Conservation (phyloP, 2,888 invertebrate genomes). For the Plutella xylostella region DNA sequence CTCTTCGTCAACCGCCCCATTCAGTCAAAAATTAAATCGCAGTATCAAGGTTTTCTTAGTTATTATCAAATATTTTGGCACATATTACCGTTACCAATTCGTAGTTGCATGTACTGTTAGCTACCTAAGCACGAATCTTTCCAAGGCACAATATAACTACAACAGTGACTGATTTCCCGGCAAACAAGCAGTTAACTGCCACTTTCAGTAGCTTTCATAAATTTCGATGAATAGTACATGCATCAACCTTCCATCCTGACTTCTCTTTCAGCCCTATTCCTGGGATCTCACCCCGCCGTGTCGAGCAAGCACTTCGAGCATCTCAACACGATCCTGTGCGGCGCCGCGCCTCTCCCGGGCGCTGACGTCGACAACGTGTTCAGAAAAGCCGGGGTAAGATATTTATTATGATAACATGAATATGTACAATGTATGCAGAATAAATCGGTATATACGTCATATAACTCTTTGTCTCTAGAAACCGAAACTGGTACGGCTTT, state of each 20-base stretch:
- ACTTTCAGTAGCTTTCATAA: neutral
- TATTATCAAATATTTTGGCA: too few species aligned
- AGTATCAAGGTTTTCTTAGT: too few species aligned
- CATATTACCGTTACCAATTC: too few species aligned
- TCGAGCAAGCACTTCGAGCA: slow-evolving; percentile 66
- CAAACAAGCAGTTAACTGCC: neutral
- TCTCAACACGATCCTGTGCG: slow-evolving; percentile 61
- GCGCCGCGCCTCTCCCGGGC: slow-evolving; percentile 76
- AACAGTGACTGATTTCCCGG: neutral
- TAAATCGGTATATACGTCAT: neutral
- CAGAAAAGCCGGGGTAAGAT: slow-evolving; percentile 45
- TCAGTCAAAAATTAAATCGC: too few species aligned
- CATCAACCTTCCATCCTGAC: neutral
- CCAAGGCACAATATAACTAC: neutral
- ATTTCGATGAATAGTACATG: neutral
- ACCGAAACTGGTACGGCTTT: neutral
- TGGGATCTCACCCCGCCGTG: slow-evolving; percentile 72
- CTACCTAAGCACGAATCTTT: too few species aligned
- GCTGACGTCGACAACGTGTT: slow-evolving; percentile 67
- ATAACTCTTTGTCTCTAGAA: neutral
- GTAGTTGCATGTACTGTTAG: too few species aligned
- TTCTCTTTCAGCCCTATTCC: slow-evolving; percentile 73
- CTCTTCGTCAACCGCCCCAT: too few species aligned
- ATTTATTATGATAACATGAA: neutral
- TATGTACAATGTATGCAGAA: neutral